phyloP scores from a whole-genome alignment of 2,797 vertebrate species.

The Anguilla marmorata region DNA sequence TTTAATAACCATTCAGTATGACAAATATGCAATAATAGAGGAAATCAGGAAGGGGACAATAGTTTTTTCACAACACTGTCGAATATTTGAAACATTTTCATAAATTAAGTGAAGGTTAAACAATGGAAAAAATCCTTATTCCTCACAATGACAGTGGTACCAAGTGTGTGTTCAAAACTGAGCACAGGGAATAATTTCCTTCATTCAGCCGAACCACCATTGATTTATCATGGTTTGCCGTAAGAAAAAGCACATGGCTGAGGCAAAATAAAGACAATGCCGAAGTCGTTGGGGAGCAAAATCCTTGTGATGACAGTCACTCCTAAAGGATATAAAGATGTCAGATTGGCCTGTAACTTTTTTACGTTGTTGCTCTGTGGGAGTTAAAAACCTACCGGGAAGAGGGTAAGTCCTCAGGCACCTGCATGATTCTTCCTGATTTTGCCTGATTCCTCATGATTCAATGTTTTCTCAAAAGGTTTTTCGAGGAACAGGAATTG shows the following conservation, averaged over 20 bases:
- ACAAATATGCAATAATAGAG: too few species aligned
- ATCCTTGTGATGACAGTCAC: slow-evolving; percentile 18
- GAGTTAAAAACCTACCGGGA: slow-evolving; percentile 18
- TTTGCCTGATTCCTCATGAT: neutral
- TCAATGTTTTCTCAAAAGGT: slow-evolving; percentile 9
- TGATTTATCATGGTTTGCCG: neutral
- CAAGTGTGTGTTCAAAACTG: neutral
- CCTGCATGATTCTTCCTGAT: slow-evolving; percentile 5
- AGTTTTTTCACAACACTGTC: neutral
- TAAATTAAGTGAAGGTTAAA: neutral
- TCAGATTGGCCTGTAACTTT: slow-evolving; percentile 17
- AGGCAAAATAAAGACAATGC: neutral
- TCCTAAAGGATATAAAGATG: slow-evolving; percentile 11
- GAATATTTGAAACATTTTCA: neutral
- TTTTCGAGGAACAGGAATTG: slow-evolving; percentile 3
- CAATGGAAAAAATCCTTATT: neutral
- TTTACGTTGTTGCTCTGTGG: slow-evolving; percentile 11
- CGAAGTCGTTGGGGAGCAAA: neutral
- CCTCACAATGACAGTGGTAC: neutral
- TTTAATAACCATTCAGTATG: too few species aligned
- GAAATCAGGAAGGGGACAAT: too few species aligned
- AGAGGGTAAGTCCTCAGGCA: slow-evolving; percentile 3
- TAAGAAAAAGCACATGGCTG: neutral
- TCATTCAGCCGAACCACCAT: neutral
- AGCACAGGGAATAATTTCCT: neutral